These are phyloP conservation scores for Exaiptasia diaphana DNA, from an alignment of 64 coral and sea anemone species.

Conservation along the genomic window DNA sequence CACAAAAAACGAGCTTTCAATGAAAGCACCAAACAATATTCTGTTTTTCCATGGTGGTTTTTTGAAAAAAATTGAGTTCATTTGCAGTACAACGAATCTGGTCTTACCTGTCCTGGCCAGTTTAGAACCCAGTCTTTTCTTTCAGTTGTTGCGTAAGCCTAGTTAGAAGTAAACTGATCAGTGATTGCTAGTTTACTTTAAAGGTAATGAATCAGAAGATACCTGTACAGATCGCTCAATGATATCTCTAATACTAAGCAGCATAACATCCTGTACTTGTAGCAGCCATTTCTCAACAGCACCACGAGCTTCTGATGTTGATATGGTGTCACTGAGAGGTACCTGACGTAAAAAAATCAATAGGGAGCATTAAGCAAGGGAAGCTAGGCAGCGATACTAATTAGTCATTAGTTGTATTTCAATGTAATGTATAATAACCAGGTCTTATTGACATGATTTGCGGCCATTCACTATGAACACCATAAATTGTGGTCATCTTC, in stretches of 20 bases:
- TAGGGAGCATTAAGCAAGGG: too few relatives aligned
- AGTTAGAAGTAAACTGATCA: not conserved
- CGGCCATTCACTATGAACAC: too few relatives aligned
- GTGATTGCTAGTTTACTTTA: not conserved
- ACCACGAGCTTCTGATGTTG: slow-evolving; percentile 94
- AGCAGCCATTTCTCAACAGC: slow-evolving; percentile 98
- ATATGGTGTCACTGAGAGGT: slow-evolving; percentile 87
- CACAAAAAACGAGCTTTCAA: too few relatives aligned
- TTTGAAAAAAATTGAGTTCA: not conserved
- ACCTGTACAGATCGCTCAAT: slow-evolving; percentile 96
- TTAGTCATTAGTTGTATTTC: too few relatives aligned
- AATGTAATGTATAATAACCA: too few relatives aligned
- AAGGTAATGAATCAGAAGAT: not conserved
- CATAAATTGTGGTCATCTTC: too few relatives aligned
- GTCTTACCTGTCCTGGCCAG: slow-evolving; percentile 93
- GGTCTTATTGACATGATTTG: too few relatives aligned
- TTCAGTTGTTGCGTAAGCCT: slow-evolving; percentile 88
- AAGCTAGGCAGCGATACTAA: too few relatives aligned
- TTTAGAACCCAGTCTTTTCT: slow-evolving; percentile 88
- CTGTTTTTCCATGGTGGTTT: not conserved
- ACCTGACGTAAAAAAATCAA: slow-evolving; percentile 48
- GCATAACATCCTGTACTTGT: slow-evolving; percentile 98
- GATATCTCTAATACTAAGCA: slow-evolving; percentile 88
- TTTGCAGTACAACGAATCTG: not conserved
- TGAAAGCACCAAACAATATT: not conserved